Conservation (phyloP, 1,140 invertebrate genomes). For the Lucilia cuprina region DNA sequence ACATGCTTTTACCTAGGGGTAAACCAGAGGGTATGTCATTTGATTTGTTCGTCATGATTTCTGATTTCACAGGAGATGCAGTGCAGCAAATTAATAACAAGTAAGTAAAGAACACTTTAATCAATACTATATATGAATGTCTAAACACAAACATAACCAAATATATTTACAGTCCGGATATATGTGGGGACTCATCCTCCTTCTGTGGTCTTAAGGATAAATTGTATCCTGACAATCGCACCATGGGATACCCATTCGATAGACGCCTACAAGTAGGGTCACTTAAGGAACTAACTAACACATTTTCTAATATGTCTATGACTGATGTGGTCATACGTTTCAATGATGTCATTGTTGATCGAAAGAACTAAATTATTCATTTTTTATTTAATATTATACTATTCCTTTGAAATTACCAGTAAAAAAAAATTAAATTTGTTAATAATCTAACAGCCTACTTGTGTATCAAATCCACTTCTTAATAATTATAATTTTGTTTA, state of each 20-base stretch:
- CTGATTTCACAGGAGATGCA: conserved; percentile 62
- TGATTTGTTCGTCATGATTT: conserved; percentile 65
- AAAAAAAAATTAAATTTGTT: too few relatives aligned
- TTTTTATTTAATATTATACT: too few relatives aligned
- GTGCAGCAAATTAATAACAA: conserved; percentile 67
- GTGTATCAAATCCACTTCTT: too few relatives aligned
- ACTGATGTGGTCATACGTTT: conserved; percentile 65
- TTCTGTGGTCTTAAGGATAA: conserved; percentile 74
- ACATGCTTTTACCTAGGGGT: conserved; percentile 65
- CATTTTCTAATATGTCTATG: conserved; percentile 67
- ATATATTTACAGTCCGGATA: conserved; percentile 42
- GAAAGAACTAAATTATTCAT: conserved; percentile 1
- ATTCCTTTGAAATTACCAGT: too few relatives aligned
- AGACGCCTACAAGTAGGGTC: conserved; percentile 66
- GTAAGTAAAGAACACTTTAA: conserved; percentile 28
- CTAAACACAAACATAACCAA: neutral
- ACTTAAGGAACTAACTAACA: conserved; percentile 66
- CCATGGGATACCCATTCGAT: conserved; percentile 79
- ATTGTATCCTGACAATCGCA: conserved; percentile 71
- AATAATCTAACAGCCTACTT: too few relatives aligned
- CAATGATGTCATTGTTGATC: conserved; percentile 49
- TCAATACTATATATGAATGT: neutral
- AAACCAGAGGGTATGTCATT: conserved; percentile 60
- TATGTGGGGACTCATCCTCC: conserved; percentile 71
- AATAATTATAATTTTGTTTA: too few relatives aligned